Conservation (phyloP, 2,888 invertebrate genomes). For the Selenia dentaria region DNA sequence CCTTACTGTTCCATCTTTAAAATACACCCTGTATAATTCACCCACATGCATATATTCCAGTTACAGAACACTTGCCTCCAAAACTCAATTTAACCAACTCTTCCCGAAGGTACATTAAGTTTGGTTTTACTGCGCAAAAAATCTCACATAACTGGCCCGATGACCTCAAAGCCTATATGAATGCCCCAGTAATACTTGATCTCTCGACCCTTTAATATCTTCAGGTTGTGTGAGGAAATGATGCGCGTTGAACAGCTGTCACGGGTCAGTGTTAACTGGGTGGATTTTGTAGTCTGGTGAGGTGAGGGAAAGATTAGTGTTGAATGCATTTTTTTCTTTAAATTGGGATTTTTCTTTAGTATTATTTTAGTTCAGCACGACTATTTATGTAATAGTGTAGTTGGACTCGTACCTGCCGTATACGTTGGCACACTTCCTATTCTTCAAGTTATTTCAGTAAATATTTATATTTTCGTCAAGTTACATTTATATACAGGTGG, state of each 20-base stretch:
- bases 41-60: too few relatives aligned
- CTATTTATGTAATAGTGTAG: too few relatives aligned
- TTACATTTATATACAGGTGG: too few relatives aligned
- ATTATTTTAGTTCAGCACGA: too few relatives aligned
- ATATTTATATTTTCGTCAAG: too few relatives aligned
- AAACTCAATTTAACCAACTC: constrained; percentile 46
- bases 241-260: constrained; percentile 29
- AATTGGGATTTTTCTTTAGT: too few relatives aligned
- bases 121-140: constrained; percentile 49
- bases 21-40: too few relatives aligned
- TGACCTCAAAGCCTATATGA: constrained; percentile 61
- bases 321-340: constrained; percentile 10
- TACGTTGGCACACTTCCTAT: too few relatives aligned
- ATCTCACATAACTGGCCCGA: constrained; percentile 50
- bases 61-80: constrained; percentile 24
- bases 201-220: constrained; percentile 27
- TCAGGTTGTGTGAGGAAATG: constrained; percentile 22
- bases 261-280: constrained; percentile 42
- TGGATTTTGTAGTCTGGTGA: constrained; percentile 39
- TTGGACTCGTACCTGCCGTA: too few relatives aligned
- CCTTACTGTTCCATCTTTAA: too few relatives aligned
- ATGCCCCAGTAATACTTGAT: constrained; percentile 39
- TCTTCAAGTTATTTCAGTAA: too few relatives aligned
- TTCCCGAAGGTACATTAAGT: constrained; percentile 44
- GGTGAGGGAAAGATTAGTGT: constrained; percentile 30